Evolutionary conservation across 2,113 vertebrate species (phyloP).

Genomic region (Ciconia stormi): DNA sequence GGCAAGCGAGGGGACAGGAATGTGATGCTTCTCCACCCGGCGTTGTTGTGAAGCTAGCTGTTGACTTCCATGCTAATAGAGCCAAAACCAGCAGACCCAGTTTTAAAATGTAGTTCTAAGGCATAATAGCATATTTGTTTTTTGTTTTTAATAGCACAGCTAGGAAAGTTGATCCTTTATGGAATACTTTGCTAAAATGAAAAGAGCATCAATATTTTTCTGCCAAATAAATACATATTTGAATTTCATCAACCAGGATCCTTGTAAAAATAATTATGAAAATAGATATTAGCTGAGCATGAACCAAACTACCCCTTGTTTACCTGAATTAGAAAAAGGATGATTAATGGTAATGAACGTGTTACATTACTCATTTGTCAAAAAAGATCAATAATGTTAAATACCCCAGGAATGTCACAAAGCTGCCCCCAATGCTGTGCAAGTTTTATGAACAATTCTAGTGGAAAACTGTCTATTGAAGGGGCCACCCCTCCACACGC

Average conservation of each 20-base stretch:
- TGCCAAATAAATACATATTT: constrained; percentile 30
- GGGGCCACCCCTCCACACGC: not conserved
- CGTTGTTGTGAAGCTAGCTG: not conserved
- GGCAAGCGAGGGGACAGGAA: not conserved
- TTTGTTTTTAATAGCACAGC: not conserved
- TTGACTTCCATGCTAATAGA: not conserved
- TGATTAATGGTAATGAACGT: constrained; percentile 53
- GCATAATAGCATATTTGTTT: not conserved
- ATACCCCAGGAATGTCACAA: constrained; percentile 33
- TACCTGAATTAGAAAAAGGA: constrained; percentile 43
- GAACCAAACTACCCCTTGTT: constrained; percentile 7
- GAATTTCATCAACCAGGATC: not conserved
- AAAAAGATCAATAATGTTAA: constrained; percentile 60
- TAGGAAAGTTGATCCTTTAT: constrained; percentile 17
- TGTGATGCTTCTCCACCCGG: not conserved
- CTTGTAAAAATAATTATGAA: not conserved
- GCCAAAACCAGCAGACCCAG: not conserved
- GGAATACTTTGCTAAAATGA: not conserved
- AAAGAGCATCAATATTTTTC: constrained; percentile 4
- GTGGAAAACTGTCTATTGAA: not conserved
- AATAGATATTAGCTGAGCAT: not conserved
- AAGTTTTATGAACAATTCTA: constrained; percentile 1
- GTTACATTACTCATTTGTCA: constrained; percentile 63
- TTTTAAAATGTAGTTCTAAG: not conserved
- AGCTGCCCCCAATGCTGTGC: constrained; percentile 11